These are phyloP conservation scores for Andinoacara biseriatus DNA, from an alignment of 2,113 vertebrate genomes.

Conservation along the genomic window DNA sequence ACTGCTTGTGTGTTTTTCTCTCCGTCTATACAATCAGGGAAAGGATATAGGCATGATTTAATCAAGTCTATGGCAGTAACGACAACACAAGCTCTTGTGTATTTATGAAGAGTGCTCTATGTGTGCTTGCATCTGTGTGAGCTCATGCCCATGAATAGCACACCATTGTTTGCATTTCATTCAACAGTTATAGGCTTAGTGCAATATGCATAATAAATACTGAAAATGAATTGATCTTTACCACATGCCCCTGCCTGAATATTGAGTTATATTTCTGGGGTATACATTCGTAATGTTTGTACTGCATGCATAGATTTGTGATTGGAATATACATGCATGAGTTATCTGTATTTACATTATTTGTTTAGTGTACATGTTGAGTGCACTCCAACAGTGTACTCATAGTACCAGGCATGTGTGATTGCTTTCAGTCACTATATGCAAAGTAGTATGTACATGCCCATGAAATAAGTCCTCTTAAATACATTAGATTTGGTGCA, in stretches of 20 bases:
- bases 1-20: slow-evolving; percentile 47
- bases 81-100: slow-evolving; percentile 66
- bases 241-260: slow-evolving; percentile 62
- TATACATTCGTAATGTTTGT: slow-evolving; percentile 55
- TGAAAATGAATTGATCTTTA: slow-evolving; percentile 77
- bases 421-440: slow-evolving; percentile 12
- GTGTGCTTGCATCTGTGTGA: slow-evolving; percentile 57
- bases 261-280: slow-evolving; percentile 61
- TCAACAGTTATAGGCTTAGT: slow-evolving; percentile 69
- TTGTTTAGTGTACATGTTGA: slow-evolving; percentile 66
- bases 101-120: slow-evolving; percentile 66
- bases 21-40: slow-evolving; percentile 71
- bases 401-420: slow-evolving; percentile 27
- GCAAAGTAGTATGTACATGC: slow-evolving; percentile 9
- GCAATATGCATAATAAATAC: slow-evolving; percentile 76
- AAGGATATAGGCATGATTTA: slow-evolving; percentile 76
- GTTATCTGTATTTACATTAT: slow-evolving; percentile 62
- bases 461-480: slow-evolving; percentile 31
- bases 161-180: slow-evolving; percentile 75
- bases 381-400: slow-evolving; percentile 44
- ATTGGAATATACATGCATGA: slow-evolving; percentile 64
- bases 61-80: slow-evolving; percentile 65
- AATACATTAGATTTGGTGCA: slow-evolving; percentile 8
- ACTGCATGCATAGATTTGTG: slow-evolving; percentile 59
- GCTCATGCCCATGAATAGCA: slow-evolving; percentile 64